These are phyloP conservation scores for Perizoma affinitatum DNA, from an alignment of 2,888 invertebrate species.

Conservation along the genomic window DNA sequence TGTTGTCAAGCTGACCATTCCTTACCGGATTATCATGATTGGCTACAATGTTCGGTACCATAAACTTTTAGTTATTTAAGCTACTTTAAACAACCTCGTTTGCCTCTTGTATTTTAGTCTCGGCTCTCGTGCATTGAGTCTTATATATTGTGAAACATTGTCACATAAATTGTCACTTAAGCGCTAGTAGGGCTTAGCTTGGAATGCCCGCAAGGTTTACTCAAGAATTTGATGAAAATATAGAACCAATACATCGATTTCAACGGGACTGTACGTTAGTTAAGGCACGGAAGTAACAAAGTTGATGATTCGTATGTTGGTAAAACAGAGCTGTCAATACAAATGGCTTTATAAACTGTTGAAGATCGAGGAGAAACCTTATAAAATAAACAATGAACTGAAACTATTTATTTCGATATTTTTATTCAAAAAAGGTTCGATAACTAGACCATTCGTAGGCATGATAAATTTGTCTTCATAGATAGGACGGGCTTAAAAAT, in stretches of 20 bases:
- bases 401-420: too few relatives aligned
- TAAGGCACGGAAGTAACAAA: slow-evolving; percentile 12
- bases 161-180: slow-evolving; percentile 67
- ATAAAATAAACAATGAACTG: too few relatives aligned
- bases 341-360: too few relatives aligned
- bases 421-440: too few relatives aligned
- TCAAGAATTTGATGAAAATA: slow-evolving; percentile 22
- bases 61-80: slow-evolving; percentile 55
- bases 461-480: too few relatives aligned
- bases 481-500: too few relatives aligned
- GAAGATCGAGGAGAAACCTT: too few relatives aligned
- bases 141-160: slow-evolving; percentile 62
- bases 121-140: slow-evolving; percentile 44
- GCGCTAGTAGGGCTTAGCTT: slow-evolving; percentile 49
- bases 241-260: slow-evolving; percentile 16
- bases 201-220: slow-evolving; percentile 47
- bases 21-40: slow-evolving; percentile 35
- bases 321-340: too few relatives aligned
- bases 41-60: slow-evolving; percentile 38
- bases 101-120: slow-evolving; percentile 53
- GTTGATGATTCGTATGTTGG: slow-evolving; percentile 2
- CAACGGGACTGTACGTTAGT: slow-evolving; percentile 11
- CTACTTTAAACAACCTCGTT: slow-evolving; percentile 49
- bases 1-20: slow-evolving; percentile 16
- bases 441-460: too few relatives aligned